Evolutionary conservation across 1,140 invertebrate species (phyloP).

Genomic region (Drosophila simulans): DNA sequence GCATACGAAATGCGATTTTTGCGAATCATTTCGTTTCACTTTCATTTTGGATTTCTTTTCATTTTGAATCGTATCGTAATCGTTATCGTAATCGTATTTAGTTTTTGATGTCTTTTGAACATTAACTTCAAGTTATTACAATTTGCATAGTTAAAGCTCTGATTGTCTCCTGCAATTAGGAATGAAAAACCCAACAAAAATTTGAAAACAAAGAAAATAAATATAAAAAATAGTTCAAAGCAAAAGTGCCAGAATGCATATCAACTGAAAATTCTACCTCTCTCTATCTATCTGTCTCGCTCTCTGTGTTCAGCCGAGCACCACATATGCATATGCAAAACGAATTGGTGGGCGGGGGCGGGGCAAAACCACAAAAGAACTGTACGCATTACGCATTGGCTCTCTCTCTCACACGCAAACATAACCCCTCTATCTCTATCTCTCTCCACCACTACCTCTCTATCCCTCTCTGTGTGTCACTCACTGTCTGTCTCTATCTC

Average conservation of each 20-base stretch:
- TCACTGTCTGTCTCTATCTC: constrained; percentile 37
- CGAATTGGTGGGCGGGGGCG: constrained; percentile 68
- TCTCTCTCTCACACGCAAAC: constrained; percentile 39
- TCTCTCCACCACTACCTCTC: constrained; percentile 10
- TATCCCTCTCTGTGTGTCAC: constrained; percentile 26
- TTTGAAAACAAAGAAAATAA: constrained; percentile 3
- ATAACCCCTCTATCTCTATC: constrained; percentile 27
- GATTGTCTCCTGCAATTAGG: constrained; percentile 73
- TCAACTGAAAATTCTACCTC: constrained; percentile 59
- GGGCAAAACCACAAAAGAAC: constrained; percentile 55
- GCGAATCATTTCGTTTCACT: constrained; percentile 50
- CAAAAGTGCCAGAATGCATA: constrained; percentile 54
- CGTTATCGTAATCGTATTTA: constrained; percentile 49
- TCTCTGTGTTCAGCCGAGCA: constrained; percentile 77
- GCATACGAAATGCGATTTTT: constrained; percentile 50
- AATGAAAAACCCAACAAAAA: constrained; percentile 39
- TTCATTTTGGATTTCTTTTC: constrained; percentile 26
- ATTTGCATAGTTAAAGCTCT: constrained; percentile 79
- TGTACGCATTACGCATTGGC: constrained; percentile 61
- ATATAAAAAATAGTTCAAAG: constrained; percentile 38
- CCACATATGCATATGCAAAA: constrained; percentile 29
- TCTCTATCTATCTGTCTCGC: constrained; percentile 44
- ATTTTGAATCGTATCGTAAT: constrained; percentile 46
- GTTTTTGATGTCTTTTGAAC: constrained; percentile 71
- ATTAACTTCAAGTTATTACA: constrained; percentile 79